A percentile compares a stretch with the other conserved stretches of the same genome.
These are phyloP conservation scores for Porites rus DNA, from an alignment of 92 coral and sea anemone species.

Conservation along the genomic window DNA sequence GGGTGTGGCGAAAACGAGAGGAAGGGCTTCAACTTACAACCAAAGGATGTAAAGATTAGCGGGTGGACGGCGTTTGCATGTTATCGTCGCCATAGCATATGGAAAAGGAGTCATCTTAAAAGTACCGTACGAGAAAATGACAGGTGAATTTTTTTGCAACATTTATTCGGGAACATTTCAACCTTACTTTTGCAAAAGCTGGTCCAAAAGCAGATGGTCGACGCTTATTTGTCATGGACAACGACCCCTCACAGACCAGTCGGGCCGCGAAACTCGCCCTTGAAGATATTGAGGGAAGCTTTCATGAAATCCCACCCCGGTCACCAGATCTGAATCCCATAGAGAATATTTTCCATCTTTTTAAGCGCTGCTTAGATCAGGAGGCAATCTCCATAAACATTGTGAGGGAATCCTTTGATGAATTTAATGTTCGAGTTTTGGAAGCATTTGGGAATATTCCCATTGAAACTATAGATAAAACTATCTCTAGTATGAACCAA, in stretches of 20 bases:
- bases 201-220: conserved; percentile 50
- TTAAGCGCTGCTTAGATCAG: conserved; percentile 32
- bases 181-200: conserved; percentile 45
- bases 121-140: conserved; percentile 59
- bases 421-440: conserved; percentile 58
- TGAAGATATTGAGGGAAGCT: conserved; percentile 45
- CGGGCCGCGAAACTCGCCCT: conserved; percentile 38
- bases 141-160: conserved; percentile 48
- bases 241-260: conserved; percentile 68
- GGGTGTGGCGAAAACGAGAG: conserved; percentile 50
- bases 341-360: conserved; percentile 66
- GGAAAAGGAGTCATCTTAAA: conserved; percentile 50
- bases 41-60: conserved; percentile 66
- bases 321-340: conserved; percentile 71
- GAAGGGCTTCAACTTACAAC: conserved; percentile 56
- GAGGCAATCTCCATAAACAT: conserved; percentile 43
- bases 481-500: too few relatives aligned
- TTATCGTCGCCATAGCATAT: conserved; percentile 63
- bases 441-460: conserved; percentile 40
- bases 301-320: conserved; percentile 61
- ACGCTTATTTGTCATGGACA: conserved; percentile 72
- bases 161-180: conserved; percentile 56
- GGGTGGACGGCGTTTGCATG: conserved; percentile 60
- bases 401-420: neutral
- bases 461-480: conserved; percentile 6